A percentile compares a stretch with the other conserved stretches of the same genome.
Evolutionary conservation across 1,140 invertebrate species (phyloP).

Genomic region (Hermetia illucens): DNA sequence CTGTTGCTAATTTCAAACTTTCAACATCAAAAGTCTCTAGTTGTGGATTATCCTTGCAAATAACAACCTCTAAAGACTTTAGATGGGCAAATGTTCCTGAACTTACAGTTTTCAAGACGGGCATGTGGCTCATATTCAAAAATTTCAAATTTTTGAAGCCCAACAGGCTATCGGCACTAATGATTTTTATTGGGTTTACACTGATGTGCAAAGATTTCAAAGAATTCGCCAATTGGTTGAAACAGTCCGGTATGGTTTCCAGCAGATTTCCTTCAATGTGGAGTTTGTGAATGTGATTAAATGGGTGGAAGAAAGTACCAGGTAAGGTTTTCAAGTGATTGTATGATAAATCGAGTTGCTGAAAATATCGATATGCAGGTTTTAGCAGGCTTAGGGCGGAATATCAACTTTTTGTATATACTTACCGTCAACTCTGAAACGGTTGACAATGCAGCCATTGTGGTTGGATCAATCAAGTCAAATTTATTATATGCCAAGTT

Average conservation of each 20-base stretch:
- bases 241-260: slow-evolving; percentile 35
- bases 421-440: slow-evolving; percentile 38
- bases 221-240: slow-evolving; percentile 33
- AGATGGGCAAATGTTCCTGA: slow-evolving; percentile 36
- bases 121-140: slow-evolving; percentile 39
- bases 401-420: no score
- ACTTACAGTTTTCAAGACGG: slow-evolving; percentile 35
- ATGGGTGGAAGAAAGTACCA: slow-evolving; percentile 29
- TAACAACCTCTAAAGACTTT: slow-evolving; percentile 15
- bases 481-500: slow-evolving; percentile 55
- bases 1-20: slow-evolving; percentile 12
- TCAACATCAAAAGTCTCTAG: slow-evolving; percentile 15
- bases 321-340: slow-evolving; percentile 38
- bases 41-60: slow-evolving; percentile 19
- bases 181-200: slow-evolving; percentile 37
- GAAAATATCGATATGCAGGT: no score
- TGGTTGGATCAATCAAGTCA: slow-evolving; percentile 41
- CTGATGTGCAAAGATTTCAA: slow-evolving; percentile 40
- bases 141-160: slow-evolving; percentile 36
- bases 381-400: no score
- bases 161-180: slow-evolving; percentile 39
- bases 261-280: slow-evolving; percentile 42
- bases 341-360: slow-evolving; percentile 41
- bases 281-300: slow-evolving; percentile 33
- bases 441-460: slow-evolving; percentile 40